Conservation (phyloP, 2,797 vertebrate species). For the Mormyrops attenuatus region DNA sequence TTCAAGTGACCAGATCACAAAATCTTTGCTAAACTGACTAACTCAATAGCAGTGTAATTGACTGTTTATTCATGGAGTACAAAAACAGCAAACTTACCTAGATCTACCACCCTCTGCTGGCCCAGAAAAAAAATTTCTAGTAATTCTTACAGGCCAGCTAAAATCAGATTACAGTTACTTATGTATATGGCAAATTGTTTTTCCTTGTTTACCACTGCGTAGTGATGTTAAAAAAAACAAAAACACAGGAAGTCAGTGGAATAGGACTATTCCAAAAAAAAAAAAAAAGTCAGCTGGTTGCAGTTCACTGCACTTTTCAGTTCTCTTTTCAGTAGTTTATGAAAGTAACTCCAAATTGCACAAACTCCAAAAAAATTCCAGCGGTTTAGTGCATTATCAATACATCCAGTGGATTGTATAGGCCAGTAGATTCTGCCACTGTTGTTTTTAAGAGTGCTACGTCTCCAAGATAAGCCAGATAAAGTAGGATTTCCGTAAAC, state of each 20-base stretch:
- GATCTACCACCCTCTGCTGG: not conserved
- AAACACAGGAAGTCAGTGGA: slow-evolving; percentile 6
- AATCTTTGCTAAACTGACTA: not conserved
- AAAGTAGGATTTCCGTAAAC: not conserved
- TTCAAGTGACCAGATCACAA: not conserved
- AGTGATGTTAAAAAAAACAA: slow-evolving; percentile 16
- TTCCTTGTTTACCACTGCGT: not conserved
- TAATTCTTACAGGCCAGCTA: not conserved
- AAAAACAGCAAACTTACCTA: slow-evolving; percentile 4
- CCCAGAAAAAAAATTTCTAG: not conserved
- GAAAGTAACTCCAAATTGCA: not conserved
- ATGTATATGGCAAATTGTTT: not conserved
- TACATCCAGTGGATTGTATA: not conserved
- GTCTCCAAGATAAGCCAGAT: not conserved
- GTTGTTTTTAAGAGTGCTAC: not conserved
- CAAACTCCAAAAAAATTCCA: not conserved
- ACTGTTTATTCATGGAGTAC: not conserved
- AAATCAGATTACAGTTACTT: not conserved
- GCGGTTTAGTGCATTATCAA: not conserved
- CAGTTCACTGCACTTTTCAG: not conserved
- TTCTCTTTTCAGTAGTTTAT: not conserved
- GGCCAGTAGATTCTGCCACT: not conserved
- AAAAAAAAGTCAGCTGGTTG: not conserved
- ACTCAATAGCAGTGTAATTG: not conserved
- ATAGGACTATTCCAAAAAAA: slow-evolving; percentile 1